A percentile compares a stretch with the other conserved stretches of the same genome.
These are phyloP conservation scores for Scomber scombrus DNA, from an alignment of 2,113 vertebrate species.

Conservation along the genomic window DNA sequence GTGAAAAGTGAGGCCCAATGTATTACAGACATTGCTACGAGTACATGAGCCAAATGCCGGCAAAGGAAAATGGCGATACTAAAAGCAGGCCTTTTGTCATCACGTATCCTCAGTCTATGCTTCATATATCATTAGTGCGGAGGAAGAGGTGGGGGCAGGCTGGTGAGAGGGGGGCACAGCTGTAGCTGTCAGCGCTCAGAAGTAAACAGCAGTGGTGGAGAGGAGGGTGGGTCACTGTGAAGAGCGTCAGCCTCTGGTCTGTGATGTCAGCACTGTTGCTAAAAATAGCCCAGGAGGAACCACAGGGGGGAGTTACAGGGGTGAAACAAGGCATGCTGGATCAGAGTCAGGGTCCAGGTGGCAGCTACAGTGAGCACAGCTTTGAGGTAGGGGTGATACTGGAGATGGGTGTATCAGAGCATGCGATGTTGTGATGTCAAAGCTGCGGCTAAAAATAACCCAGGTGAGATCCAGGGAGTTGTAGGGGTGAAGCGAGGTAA, in stretches of 20 bases:
- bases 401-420: slow-evolving; percentile 33
- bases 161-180: slow-evolving; percentile 68
- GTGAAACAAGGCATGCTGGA: slow-evolving; percentile 49
- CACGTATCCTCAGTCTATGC: slow-evolving; percentile 27
- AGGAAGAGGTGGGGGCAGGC: slow-evolving; percentile 16
- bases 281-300: slow-evolving; percentile 83
- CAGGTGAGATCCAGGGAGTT: slow-evolving; percentile 1
- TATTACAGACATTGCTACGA: slow-evolving; percentile 30
- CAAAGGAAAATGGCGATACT: slow-evolving; percentile 30
- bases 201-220: slow-evolving; percentile 58
- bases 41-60: slow-evolving; percentile 24
- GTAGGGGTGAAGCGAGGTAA: slow-evolving; percentile 14
- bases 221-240: slow-evolving; percentile 72
- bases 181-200: slow-evolving; percentile 70
- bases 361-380: slow-evolving; percentile 31
- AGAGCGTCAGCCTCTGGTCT: slow-evolving; percentile 67
- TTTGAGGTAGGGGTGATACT: slow-evolving; percentile 48
- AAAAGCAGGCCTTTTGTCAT: slow-evolving; percentile 46
- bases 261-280: slow-evolving; percentile 86
- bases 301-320: slow-evolving; percentile 47
- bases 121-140: slow-evolving; percentile 58
- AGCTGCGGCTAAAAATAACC: slow-evolving; percentile 83
- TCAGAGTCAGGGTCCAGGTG: slow-evolving; percentile 52
- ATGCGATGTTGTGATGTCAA: slow-evolving; percentile 75
- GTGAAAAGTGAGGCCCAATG: slow-evolving; percentile 48